phyloP scores from a whole-genome alignment of 2,888 invertebrate species.

The Acanthosepion lycidas region DNA sequence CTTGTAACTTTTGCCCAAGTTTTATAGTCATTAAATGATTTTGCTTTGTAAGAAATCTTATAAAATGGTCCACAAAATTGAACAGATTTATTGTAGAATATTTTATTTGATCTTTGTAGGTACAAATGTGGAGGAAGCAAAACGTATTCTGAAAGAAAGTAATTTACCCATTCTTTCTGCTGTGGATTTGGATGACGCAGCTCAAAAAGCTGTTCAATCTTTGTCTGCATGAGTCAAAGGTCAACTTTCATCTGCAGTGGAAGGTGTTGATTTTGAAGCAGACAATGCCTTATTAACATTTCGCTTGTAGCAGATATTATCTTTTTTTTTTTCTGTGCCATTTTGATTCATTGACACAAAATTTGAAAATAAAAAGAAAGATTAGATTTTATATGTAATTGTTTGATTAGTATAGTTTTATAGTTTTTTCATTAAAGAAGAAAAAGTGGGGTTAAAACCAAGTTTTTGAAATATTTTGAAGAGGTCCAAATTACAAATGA shows the following conservation, averaged over 20 bases:
- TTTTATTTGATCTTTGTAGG: slow-evolving; percentile 74
- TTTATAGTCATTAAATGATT: too few species aligned
- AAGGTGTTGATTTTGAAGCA: neutral
- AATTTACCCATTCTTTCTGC: slow-evolving; percentile 89
- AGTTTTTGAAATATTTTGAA: neutral
- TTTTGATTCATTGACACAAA: neutral
- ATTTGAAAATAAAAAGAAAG: too few species aligned
- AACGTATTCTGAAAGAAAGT: slow-evolving; percentile 86
- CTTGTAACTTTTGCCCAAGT: too few species aligned
- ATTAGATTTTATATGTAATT: too few species aligned
- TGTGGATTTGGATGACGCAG: slow-evolving; percentile 92
- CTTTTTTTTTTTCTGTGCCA: neutral
- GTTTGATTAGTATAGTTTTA: neutral
- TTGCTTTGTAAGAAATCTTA: too few species aligned
- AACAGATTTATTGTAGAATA: neutral
- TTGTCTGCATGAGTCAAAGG: slow-evolving; percentile 54
- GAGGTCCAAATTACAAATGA: neutral
- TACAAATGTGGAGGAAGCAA: slow-evolving; percentile 90
- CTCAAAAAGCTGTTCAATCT: slow-evolving; percentile 84
- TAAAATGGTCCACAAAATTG: neutral
- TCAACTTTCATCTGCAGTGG: neutral
- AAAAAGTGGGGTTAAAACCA: neutral
- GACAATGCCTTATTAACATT: neutral
- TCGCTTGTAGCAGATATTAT: neutral
- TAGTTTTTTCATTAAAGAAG: neutral